Conservation (phyloP, 2,113 vertebrate species). For the Sinocyclocheilus anophthalmus region DNA sequence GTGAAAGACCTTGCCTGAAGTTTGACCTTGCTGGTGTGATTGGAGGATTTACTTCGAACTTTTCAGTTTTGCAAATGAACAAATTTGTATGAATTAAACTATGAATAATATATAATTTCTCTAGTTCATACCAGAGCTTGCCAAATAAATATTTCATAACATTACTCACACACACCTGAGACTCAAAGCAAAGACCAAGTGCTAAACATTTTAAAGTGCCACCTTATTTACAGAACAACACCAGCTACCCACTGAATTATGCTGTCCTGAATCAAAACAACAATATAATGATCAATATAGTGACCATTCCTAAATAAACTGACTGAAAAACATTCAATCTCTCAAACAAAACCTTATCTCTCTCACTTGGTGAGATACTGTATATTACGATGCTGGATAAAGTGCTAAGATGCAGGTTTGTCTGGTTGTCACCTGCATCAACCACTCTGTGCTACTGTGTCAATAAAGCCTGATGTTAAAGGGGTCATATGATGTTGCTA, state of each 20-base stretch:
- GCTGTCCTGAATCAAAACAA: background rate
- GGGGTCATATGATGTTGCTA: too few species aligned
- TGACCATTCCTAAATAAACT: background rate
- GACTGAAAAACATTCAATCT: background rate
- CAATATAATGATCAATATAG: background rate
- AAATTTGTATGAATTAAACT: conserved; percentile 1
- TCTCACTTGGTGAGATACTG: background rate
- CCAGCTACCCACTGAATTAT: background rate
- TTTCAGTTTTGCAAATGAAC: background rate
- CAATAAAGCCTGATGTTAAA: conserved; percentile 22
- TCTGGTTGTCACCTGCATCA: background rate
- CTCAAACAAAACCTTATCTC: background rate
- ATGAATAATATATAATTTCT: background rate
- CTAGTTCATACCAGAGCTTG: background rate
- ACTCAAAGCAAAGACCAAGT: background rate
- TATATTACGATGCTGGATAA: background rate
- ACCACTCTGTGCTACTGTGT: background rate
- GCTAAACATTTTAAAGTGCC: conserved; percentile 1
- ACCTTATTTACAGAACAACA: background rate
- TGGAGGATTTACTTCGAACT: background rate
- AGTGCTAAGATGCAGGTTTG: background rate
- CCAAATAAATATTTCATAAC: conserved; percentile 1
- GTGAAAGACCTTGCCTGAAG: too few species aligned
- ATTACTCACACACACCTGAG: background rate
- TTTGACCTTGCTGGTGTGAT: background rate